Evolutionary conservation across 1,140 invertebrate genomes (phyloP), one percentile per base, ranked within the genome.

Genomic region (Drosophila sucinea): DNA sequence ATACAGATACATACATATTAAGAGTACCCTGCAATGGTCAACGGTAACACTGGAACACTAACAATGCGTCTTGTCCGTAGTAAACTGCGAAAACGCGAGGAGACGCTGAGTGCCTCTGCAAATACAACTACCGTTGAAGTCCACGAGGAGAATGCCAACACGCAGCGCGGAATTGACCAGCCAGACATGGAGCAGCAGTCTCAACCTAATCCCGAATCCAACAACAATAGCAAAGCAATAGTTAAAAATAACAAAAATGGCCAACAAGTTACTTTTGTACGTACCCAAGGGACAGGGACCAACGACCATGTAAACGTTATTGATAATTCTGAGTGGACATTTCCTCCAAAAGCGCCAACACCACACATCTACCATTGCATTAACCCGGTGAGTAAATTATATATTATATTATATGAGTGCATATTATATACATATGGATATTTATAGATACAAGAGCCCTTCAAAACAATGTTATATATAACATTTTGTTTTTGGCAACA

Each of bases 1-100:
- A 57, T 57, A 17, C 32, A 44, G 5, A 44, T 44, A 56, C 7
- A 57, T 57, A 35, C 55, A 32, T 33, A 33, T 57, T 58, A 35
- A 35, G 56, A 17, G 29, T 56, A 55, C 63, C 58, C 57, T 65
- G 71, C 54, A 72, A 96, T 96, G 95, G 95, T 96, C 77, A 78
- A 72, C 87, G 95, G 95, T 92, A 87, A 94, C 93, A 96, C 96
- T 93, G 95, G 95, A 91, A 96, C 95, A 91, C 95, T 96, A 94
- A 96, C 96, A 85, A 96, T 97, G 90, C 96, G 96, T 93, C 95
- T 97, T 95, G 96, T 97, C 93, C 95, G 96, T 94, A 97, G 96
- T 93, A 97, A 96, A 93, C 94, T 97, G 93, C 94, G 96, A 83
- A 96, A 97, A 93, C 94, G 96, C 68, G 96, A 96, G 93, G 96